Percentiles rank a stretch among this genome's conserved stretches.
phyloP scores from a whole-genome alignment of 92 coral and sea anemone species.

The Heteractis magnifica region DNA sequence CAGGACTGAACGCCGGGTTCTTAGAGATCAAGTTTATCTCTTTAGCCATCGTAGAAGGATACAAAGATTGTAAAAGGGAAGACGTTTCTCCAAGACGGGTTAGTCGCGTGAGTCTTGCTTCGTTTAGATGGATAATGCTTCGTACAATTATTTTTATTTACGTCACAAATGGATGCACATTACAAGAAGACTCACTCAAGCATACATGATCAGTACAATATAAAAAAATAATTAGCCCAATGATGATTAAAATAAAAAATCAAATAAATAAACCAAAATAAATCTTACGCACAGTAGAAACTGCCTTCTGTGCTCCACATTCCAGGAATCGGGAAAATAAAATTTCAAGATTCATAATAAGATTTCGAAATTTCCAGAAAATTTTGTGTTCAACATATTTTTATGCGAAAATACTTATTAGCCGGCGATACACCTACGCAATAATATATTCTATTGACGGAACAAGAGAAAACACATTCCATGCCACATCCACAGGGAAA shows the following conservation, averaged over 20 bases:
- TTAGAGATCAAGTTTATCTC: not conserved
- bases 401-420: not conserved
- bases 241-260: not conserved
- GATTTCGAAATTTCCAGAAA: not conserved
- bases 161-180: conserved; percentile 21
- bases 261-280: not conserved
- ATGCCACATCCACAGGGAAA: not conserved
- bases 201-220: conserved; percentile 9
- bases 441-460: not conserved
- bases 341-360: not conserved
- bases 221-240: not conserved
- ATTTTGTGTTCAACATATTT: not conserved
- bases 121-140: not conserved
- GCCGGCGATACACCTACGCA: not conserved
- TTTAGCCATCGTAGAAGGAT: not conserved
- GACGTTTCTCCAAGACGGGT: not conserved
- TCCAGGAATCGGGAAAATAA: not conserved
- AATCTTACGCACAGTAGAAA: no score
- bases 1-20: conserved; percentile 42
- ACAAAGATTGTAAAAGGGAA: not conserved
- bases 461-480: not conserved
- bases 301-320: no score
- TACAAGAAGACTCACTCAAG: conserved; percentile 3
- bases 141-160: conserved; percentile 15
- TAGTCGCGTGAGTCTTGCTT: conserved; percentile 6